Evolutionary conservation across 2,113 vertebrate species (phyloP).

Genomic region (Piaya cayana): DNA sequence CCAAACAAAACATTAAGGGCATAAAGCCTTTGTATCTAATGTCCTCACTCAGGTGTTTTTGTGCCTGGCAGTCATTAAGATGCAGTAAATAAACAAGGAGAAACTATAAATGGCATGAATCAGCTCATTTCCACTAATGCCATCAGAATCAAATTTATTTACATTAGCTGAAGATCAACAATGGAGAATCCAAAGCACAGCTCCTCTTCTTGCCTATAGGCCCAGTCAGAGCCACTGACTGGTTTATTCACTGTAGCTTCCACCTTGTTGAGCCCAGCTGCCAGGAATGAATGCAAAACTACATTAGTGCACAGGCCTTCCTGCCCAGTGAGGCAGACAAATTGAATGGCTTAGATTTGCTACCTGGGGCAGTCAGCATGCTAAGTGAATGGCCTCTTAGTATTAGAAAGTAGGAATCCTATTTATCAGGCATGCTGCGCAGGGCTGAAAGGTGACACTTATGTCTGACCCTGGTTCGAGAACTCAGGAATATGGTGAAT

Average conservation of each 20-base stretch:
- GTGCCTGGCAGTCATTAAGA: background rate
- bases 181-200: background rate
- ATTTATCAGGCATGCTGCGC: background rate
- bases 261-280: background rate
- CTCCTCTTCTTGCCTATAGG: background rate
- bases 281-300: background rate
- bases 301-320: background rate
- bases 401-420: background rate
- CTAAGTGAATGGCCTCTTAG: background rate
- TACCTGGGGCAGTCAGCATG: background rate
- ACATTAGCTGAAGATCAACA: background rate
- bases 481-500: background rate
- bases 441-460: background rate
- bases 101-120: constrained; percentile 12
- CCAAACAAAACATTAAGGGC: background rate
- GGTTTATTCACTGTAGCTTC: background rate
- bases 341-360: constrained; percentile 1
- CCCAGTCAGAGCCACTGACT: background rate
- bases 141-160: constrained; percentile 6
- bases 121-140: background rate
- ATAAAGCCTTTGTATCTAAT: background rate
- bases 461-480: fast-evolving
- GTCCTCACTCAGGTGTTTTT: background rate
- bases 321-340: background rate
- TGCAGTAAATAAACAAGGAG: constrained; percentile 23